phyloP scores from a whole-genome alignment of 2,113 vertebrate genomes.

The Cavia aperea region DNA sequence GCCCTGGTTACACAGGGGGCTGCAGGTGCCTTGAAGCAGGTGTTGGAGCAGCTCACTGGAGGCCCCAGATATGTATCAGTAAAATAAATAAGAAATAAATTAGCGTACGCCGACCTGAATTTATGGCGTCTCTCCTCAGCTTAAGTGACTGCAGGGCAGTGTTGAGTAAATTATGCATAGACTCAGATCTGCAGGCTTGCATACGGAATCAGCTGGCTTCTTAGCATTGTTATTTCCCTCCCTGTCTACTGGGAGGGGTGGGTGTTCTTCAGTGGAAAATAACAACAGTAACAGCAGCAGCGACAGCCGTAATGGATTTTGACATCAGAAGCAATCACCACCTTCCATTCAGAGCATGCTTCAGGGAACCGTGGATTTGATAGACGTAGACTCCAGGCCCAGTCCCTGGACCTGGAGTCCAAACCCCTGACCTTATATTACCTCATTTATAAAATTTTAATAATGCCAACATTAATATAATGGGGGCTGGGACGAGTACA shows the following conservation, averaged over 20 bases:
- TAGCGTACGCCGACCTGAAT: slow-evolving; percentile 55
- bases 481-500: neutral
- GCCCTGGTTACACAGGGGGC: neutral
- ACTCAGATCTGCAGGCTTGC: slow-evolving; percentile 38
- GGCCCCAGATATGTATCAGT: slow-evolving; percentile 38
- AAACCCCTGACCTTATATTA: neutral
- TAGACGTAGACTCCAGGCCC: neutral
- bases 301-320: neutral
- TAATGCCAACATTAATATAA: neutral
- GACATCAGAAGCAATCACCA: neutral
- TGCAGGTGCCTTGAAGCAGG: slow-evolving; percentile 15
- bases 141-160: slow-evolving; percentile 62
- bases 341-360: neutral
- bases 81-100: slow-evolving; percentile 70
- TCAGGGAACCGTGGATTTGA: neutral
- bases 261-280: slow-evolving; percentile 12
- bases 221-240: slow-evolving; percentile 42
- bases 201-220: slow-evolving; percentile 48
- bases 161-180: slow-evolving; percentile 63
- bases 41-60: slow-evolving; percentile 5
- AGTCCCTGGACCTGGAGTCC: neutral
- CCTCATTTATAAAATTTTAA: neutral
- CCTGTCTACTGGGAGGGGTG: neutral
- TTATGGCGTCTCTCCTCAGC: slow-evolving; percentile 45
- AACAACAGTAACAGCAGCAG: neutral